Percentiles rank a stretch among this genome's conserved stretches.
These are phyloP conservation scores for Sitophilus oryzae DNA, from an alignment of 1,140 invertebrate genomes.

Conservation along the genomic window DNA sequence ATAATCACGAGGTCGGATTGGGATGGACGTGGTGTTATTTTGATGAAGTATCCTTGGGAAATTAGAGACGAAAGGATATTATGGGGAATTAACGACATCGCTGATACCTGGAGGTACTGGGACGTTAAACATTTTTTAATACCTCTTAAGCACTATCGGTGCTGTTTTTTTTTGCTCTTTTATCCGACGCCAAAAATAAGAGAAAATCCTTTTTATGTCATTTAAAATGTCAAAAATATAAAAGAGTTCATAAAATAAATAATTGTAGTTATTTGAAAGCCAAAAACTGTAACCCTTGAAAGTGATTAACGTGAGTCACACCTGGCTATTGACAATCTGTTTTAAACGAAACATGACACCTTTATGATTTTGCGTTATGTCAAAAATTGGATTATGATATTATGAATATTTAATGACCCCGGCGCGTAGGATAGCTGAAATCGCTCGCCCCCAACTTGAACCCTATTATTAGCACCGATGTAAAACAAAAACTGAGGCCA, in stretches of 20 bases:
- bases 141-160: no score
- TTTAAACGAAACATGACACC: not conserved
- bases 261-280: no score
- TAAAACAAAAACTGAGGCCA: not conserved
- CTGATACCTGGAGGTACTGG: no score
- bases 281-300: no score
- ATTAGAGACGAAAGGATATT: conserved; percentile 5
- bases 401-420: not conserved
- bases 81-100: conserved; percentile 10
- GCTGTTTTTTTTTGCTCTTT: no score
- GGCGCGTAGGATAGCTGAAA: not conserved
- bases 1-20: conserved; percentile 36
- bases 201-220: no score
- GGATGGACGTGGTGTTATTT: conserved; percentile 33
- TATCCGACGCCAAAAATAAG: no score
- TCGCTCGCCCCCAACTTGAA: not conserved
- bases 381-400: not conserved
- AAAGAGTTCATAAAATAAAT: no score
- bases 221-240: no score
- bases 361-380: not conserved
- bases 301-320: no score
- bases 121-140: no score
- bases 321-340: not conserved
- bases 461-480: not conserved
- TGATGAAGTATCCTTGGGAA: conserved; percentile 14